Evolutionary conservation across 2,888 invertebrate species (phyloP).

Genomic region (Temnothorax unifasciatus): DNA sequence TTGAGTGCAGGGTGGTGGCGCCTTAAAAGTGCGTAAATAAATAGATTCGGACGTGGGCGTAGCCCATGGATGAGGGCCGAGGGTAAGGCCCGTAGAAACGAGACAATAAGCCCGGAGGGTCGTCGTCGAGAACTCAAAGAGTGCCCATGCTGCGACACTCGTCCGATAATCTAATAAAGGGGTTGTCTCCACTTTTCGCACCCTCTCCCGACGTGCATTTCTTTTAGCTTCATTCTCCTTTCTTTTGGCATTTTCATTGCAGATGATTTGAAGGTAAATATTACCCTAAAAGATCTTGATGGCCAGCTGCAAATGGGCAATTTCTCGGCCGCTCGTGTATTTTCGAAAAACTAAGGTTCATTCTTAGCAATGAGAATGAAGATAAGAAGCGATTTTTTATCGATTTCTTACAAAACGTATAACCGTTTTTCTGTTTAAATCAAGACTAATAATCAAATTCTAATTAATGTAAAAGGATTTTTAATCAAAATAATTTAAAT

Average conservation of each 20-base stretch:
- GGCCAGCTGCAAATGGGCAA: slow-evolving; percentile 67
- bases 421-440: not conserved
- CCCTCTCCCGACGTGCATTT: slow-evolving; percentile 58
- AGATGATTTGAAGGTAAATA: slow-evolving; percentile 81
- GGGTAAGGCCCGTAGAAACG: slow-evolving; percentile 73
- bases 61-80: slow-evolving; percentile 51
- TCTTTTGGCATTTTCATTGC: slow-evolving; percentile 50
- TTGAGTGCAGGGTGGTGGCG: slow-evolving; percentile 71
- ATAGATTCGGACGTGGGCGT: slow-evolving; percentile 80
- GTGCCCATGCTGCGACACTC: slow-evolving; percentile 80
- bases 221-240: slow-evolving; percentile 61
- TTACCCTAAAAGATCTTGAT: slow-evolving; percentile 79
- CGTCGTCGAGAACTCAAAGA: slow-evolving; percentile 77
- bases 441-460: not conserved
- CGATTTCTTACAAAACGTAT: not conserved
- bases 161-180: slow-evolving; percentile 86
- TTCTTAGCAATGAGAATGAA: not conserved
- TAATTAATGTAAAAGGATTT: not conserved
- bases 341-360: not conserved
- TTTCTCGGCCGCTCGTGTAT: slow-evolving; percentile 46
- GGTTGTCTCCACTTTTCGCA: slow-evolving; percentile 79
- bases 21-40: slow-evolving; percentile 84
- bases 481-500: not conserved
- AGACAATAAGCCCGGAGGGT: slow-evolving; percentile 83
- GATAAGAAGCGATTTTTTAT: not conserved